These are phyloP conservation scores for Rhadinocentrus ornatus DNA, from an alignment of 2,797 vertebrate species.

Conservation along the genomic window DNA sequence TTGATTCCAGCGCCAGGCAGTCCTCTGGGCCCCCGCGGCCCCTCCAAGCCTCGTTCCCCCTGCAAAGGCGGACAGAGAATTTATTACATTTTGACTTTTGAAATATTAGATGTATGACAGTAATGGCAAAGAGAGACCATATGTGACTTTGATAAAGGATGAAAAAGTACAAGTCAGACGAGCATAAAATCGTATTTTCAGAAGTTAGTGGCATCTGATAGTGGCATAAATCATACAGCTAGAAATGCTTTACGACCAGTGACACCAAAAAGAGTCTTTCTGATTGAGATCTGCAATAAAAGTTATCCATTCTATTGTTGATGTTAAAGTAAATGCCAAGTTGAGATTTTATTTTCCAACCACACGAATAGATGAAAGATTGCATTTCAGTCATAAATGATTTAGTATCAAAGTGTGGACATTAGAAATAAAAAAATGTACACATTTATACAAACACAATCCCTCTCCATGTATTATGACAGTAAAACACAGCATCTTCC, in stretches of 20 bases:
- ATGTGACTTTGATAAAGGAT: constrained; percentile 10
- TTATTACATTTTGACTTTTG: constrained; percentile 28
- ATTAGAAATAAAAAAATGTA: no score
- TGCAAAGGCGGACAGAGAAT: constrained; percentile 65
- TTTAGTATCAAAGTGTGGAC: no score
- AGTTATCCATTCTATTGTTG: no score
- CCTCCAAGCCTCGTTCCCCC: constrained; percentile 90
- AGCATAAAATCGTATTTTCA: background rate
- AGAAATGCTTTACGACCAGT: background rate
- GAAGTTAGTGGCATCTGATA: background rate
- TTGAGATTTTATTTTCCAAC: no score
- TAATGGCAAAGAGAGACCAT: constrained; percentile 2
- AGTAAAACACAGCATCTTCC: no score
- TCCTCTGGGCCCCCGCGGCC: constrained; percentile 86
- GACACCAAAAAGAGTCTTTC: background rate
- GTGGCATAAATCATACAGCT: background rate
- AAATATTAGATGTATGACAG: constrained; percentile 21
- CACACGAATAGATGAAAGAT: no score
- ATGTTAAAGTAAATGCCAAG: no score
- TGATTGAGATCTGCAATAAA: no score
- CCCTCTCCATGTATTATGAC: no score
- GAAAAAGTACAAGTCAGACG: background rate
- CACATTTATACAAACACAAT: no score
- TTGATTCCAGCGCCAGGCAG: constrained; percentile 85
- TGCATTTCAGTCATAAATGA: no score